Percentiles rank a stretch among this genome's conserved stretches.
phyloP scores from a whole-genome alignment of 2,797 vertebrate genomes.

The Picus viridis region DNA sequence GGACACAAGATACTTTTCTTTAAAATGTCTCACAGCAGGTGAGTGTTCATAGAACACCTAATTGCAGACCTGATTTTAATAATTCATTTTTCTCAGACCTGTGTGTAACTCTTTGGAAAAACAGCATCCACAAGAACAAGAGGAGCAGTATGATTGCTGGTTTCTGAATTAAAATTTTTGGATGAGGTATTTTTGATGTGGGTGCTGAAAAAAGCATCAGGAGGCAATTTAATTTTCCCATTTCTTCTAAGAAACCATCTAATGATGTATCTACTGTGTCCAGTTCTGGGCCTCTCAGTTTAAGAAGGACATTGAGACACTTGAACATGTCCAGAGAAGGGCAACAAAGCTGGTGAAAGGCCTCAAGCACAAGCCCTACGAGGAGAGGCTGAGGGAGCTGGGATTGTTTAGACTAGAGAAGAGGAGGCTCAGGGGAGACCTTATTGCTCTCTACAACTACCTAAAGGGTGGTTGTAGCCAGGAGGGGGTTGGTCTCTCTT shows the following conservation, averaged over 20 bases:
- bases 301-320: too few species aligned
- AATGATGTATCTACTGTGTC: not conserved
- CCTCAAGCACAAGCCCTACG: too few species aligned
- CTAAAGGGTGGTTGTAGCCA: too few species aligned
- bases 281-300: too few species aligned
- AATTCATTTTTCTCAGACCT: slow-evolving; percentile 26
- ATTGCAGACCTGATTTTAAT: slow-evolving; percentile 43
- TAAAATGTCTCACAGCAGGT: not conserved
- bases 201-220: not conserved
- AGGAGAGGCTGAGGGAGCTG: too few species aligned
- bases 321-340: too few species aligned
- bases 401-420: too few species aligned
- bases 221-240: not conserved
- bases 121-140: not conserved
- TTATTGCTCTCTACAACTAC: too few species aligned
- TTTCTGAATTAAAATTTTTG: slow-evolving; percentile 10
- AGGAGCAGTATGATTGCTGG: not conserved
- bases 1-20: slow-evolving; percentile 2
- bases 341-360: too few species aligned
- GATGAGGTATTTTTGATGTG: slow-evolving; percentile 1
- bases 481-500: too few species aligned
- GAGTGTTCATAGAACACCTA: slow-evolving; percentile 27
- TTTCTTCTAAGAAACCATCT: slow-evolving; percentile 37
- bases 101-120: not conserved
- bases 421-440: too few species aligned